Conservation (phyloP, 2,888 invertebrate genomes). For the Cryptocheilus praepositus region DNA sequence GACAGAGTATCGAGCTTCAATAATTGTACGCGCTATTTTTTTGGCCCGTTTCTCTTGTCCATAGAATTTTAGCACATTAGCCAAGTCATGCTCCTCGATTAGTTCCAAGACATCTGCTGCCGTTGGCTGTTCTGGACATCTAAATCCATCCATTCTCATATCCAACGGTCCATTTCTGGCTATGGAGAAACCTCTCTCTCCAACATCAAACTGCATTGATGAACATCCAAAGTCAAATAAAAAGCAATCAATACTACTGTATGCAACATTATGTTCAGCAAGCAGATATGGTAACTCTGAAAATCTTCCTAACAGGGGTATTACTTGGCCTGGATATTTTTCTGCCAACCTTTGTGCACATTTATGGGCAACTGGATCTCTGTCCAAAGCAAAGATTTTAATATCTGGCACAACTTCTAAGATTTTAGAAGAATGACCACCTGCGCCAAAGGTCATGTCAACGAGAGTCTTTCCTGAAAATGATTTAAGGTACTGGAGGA, state of each 20-base stretch:
- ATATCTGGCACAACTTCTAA: constrained; percentile 81
- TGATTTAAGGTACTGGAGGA: constrained; percentile 82
- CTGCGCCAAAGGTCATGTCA: constrained; percentile 98
- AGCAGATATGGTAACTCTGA: constrained; percentile 88
- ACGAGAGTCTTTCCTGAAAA: constrained; percentile 81
- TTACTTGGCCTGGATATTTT: constrained; percentile 83
- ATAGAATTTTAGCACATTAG: constrained; percentile 90
- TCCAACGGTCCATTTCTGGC: constrained; percentile 91
- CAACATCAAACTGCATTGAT: constrained; percentile 94
- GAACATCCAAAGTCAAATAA: constrained; percentile 96
- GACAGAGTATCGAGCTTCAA: constrained; percentile 87
- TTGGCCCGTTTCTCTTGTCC: constrained; percentile 93
- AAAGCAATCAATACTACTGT: constrained; percentile 87
- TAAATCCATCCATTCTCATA: constrained; percentile 94
- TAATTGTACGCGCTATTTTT: constrained; percentile 90
- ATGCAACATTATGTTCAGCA: constrained; percentile 77
- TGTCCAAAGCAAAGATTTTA: constrained; percentile 87
- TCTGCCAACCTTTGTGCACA: constrained; percentile 81
- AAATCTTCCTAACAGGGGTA: constrained; percentile 90
- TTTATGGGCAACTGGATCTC: constrained; percentile 88
- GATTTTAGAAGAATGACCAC: constrained; percentile 89
- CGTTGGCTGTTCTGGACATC: constrained; percentile 83
- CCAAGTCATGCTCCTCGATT: constrained; percentile 86
- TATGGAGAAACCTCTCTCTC: constrained; percentile 90
- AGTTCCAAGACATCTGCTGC: constrained; percentile 91